Evolutionary conservation across 2,888 invertebrate species (phyloP), one percentile per base, ranked within the genome.

Genomic region (Hypena proboscidalis): DNA sequence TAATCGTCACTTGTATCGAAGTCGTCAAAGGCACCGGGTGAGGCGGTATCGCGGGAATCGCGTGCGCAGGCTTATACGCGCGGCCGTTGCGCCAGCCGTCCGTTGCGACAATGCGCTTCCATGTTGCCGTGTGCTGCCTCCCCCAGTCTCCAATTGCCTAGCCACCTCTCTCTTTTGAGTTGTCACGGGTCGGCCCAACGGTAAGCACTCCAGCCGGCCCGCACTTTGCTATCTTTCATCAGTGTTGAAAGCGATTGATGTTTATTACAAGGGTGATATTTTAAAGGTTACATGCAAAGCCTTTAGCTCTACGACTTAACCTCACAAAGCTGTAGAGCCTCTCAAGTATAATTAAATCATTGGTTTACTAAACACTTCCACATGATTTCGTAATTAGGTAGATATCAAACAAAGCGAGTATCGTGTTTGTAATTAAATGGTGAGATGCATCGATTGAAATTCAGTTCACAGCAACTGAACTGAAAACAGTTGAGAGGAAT

Each of bases 131-230:
- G 64, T 67, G 64, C 73, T 79, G 74, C 85, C 83, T 82, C 80
- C 85, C 81, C 83, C 85, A 71, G 76, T 77, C 75, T 75, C 70
- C 75, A 74, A 75, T 67, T 70, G 75, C 82, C 80, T 82, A 81
- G 82, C 82, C 84, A 81, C 89, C 90, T 90, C 90, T 90, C 90
- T 89, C 90, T 90, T 90, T 90, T 84, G 77, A 84, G 72, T 74
- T 78, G 72, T 73, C 75, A 76, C 56, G 51, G 63, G 63, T 50
- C 49, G 70, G 52, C 56, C 69, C 77, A 76, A 75, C 78, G 74
- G 77, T 78, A 74, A 72, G 70, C 71, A 61, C 27, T 58, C 52
- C 43, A 40, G 32, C 34, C 31, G 33, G 36, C 31, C 37, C 40
- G 40, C 47, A 47, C 44, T 53, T 53, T 51, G 49, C 41, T 64